A percentile compares a stretch with the other conserved stretches of the same genome.
phyloP scores from a whole-genome alignment of 2,113 vertebrate species.

The Sturnira hondurensis region DNA sequence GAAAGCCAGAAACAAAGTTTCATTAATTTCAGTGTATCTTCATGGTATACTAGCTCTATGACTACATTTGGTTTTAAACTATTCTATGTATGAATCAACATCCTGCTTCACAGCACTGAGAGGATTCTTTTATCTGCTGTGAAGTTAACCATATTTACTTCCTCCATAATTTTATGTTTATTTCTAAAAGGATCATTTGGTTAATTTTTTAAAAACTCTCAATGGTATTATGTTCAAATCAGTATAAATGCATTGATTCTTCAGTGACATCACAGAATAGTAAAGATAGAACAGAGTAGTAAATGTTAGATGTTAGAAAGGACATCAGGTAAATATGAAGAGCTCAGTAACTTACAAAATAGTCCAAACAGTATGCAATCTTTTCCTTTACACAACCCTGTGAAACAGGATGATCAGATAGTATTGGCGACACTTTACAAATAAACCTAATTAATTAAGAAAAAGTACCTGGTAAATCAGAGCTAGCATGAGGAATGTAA shows the following conservation, averaged over 20 bases:
- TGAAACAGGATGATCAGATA: neutral
- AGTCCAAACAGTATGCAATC: neutral
- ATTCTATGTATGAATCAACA: neutral
- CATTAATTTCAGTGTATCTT: neutral
- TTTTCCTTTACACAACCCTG: neutral
- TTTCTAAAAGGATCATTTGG: conserved; percentile 28
- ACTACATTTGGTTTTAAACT: neutral
- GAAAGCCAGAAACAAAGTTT: neutral
- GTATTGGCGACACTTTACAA: neutral
- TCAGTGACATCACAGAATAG: neutral
- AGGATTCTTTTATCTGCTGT: no score
- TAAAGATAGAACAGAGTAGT: neutral
- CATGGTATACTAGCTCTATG: neutral
- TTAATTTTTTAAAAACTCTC: neutral
- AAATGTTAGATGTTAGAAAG: neutral
- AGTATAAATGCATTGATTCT: neutral
- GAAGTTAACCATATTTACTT: neutral
- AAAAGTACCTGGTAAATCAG: neutral
- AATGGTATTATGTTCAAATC: neutral
- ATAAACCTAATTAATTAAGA: neutral
- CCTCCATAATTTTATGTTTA: conserved; percentile 2
- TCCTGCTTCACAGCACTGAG: neutral
- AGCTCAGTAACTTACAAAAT: neutral
- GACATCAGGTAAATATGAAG: neutral
- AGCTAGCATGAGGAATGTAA: neutral